These are phyloP conservation scores for Melanerpes formicivorus DNA, from an alignment of 2,113 vertebrate genomes.

Conservation along the genomic window DNA sequence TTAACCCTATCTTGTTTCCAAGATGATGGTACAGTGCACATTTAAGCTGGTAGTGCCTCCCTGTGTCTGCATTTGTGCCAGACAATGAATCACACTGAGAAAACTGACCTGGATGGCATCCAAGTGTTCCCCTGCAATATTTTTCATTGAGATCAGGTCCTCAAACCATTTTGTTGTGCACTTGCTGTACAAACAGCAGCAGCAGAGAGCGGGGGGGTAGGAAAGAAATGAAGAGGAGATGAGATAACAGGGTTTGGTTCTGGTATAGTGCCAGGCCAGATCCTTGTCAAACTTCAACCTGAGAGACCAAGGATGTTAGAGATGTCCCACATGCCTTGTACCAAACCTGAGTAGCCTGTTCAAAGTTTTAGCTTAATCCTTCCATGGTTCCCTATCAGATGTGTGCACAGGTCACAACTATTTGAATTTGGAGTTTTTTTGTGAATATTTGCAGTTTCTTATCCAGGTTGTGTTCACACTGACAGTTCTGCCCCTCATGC, in stretches of 20 bases:
- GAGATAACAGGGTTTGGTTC: not conserved
- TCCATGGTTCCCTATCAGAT: not conserved
- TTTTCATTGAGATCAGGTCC: not conserved
- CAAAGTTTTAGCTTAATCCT: not conserved
- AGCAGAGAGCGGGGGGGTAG: not conserved
- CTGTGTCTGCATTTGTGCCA: accelerated
- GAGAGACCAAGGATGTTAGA: not conserved
- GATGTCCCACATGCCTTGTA: not conserved
- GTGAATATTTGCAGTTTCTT: not conserved
- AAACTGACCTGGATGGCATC: not conserved
- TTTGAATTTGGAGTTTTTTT: not conserved
- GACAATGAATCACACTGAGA: not conserved
- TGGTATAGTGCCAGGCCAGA: not conserved
- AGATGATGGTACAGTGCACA: not conserved
- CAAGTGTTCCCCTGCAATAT: accelerated
- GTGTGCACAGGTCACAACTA: not conserved
- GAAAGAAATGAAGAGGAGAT: not conserved
- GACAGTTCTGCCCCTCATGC: not conserved
- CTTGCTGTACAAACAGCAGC: not conserved
- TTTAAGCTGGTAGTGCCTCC: not conserved
- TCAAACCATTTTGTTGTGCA: not conserved
- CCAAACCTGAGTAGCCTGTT: not conserved
- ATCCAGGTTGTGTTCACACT: not conserved
- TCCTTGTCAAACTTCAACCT: not conserved
- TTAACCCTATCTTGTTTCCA: not conserved